Base-by-base conservation (phyloP, 2,888 invertebrate species). In the Nemoura dubitans region DNA sequence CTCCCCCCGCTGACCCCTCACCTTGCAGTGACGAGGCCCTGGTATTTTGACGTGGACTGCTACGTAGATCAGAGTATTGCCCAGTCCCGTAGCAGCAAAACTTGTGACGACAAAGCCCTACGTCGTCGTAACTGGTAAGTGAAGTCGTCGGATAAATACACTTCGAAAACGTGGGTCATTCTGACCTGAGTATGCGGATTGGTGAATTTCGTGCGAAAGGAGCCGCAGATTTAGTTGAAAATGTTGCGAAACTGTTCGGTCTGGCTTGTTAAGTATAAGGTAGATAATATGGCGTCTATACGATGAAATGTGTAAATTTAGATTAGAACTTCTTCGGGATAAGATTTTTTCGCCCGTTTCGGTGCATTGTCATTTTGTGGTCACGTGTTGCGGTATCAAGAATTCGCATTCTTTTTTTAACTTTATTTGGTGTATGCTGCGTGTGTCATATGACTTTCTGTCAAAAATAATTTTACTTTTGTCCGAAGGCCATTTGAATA, bases 11-110 rank as follows among this genome's bases (percentile, higher is more conserved):
- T 30, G 28, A 27, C 81, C 78, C 26, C 28, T 14, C 16, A 7
- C 78, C 27, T 27, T 14, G 28, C 95, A 95, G 95, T 95, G 95
- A 95, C 95, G 95, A 95, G 95, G 95, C 94, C 95, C 94, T 95
- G 95, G 95, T 94, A 95, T 95, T 95, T 96, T 96, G 96, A 96
- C 96, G 96, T 96, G 96, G 96, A 59, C 96, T 95, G 94, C 96
- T 97, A 97, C 97, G 96, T 97, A 96, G 96, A 94, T 95, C 95
- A 95, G 94, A 95, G 94, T 95, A 29, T 96, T 96, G 95, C 96
- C 96, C 96, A 96, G 95, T 96, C 96, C 96, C 95, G 96, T 96
- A 95, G 96, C 96, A 95, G 96, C 96, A 96, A 96, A 96, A 94
- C 95, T 95, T 95, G 96, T 96, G 96, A 97, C 96, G 96, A 96